Percentiles rank a stretch among this genome's conserved stretches.
phyloP scores from a whole-genome alignment of 1,140 invertebrate genomes.

The Macrocentrus cingulum region DNA sequence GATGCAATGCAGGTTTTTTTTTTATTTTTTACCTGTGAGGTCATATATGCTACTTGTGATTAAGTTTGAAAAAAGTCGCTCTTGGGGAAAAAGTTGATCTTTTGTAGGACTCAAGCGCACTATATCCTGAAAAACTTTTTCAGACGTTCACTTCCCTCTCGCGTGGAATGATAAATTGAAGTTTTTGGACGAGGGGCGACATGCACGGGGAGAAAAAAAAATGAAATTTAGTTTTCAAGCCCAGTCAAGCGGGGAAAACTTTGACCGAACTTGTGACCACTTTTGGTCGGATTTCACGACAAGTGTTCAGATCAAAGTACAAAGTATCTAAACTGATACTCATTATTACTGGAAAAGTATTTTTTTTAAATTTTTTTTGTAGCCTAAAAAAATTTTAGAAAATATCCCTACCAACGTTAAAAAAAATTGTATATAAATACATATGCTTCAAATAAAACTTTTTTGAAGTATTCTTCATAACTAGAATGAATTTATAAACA shows the following conservation, averaged over 20 bases:
- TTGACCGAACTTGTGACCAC: slow-evolving; percentile 1
- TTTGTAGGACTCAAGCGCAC: slow-evolving; percentile 17
- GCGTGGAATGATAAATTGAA: slow-evolving; percentile 27
- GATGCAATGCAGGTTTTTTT: too few relatives aligned
- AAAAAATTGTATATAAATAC: too few relatives aligned
- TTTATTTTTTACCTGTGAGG: too few relatives aligned
- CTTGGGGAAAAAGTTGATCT: slow-evolving; percentile 20
- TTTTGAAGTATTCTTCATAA: too few relatives aligned
- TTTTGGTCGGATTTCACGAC: not conserved
- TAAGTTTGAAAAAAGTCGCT: slow-evolving; percentile 12
- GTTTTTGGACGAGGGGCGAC: not conserved
- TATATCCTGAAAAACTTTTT: slow-evolving; percentile 18
- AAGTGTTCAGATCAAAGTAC: slow-evolving; percentile 5
- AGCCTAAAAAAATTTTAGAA: not conserved
- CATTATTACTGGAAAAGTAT: too few relatives aligned
- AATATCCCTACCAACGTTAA: too few relatives aligned
- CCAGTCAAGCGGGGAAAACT: not conserved
- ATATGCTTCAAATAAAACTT: too few relatives aligned
- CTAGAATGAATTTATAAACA: too few relatives aligned
- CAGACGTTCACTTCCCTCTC: slow-evolving; percentile 21
- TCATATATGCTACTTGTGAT: slow-evolving; percentile 19
- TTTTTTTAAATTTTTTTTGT: not conserved
- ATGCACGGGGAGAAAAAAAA: not conserved
- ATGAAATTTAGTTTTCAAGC: slow-evolving; percentile 4
- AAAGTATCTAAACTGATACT: not conserved